These are phyloP conservation scores for Urocynchramus pylzowi DNA, from an alignment of 2,113 vertebrate genomes.

Conservation along the genomic window DNA sequence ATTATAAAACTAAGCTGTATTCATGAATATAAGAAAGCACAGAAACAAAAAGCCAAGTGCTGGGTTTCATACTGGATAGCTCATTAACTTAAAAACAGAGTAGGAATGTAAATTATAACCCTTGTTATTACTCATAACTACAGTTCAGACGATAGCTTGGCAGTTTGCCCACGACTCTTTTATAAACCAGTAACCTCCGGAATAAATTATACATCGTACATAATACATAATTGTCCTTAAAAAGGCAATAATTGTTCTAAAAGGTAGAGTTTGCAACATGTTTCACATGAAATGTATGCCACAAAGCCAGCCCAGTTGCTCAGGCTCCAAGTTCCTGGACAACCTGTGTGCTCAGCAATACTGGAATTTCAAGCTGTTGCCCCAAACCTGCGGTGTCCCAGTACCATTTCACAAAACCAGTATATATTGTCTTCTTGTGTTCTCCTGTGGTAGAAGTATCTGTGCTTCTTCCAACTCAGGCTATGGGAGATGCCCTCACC, in stretches of 20 bases:
- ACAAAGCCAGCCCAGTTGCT: neutral
- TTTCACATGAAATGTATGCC: neutral
- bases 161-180: conserved; percentile 57
- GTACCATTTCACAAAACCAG: neutral
- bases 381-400: neutral
- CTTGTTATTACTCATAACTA: conserved; percentile 73
- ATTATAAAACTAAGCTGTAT: conserved; percentile 28
- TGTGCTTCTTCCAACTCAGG: neutral
- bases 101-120: conserved; percentile 73
- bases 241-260: conserved; percentile 59
- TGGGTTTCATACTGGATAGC: conserved; percentile 62
- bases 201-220: conserved; percentile 66
- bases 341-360: neutral
- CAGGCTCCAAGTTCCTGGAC: neutral
- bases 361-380: neutral
- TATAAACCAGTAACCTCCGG: conserved; percentile 65
- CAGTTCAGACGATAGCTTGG: conserved; percentile 68
- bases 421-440: neutral
- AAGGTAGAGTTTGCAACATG: neutral
- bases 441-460: neutral
- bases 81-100: conserved; percentile 76
- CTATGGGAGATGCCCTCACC: neutral
- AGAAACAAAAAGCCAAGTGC: conserved; percentile 53
- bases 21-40: conserved; percentile 10
- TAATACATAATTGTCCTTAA: conserved; percentile 71